Evolutionary conservation across 2,797 vertebrate genomes (phyloP).

Genomic region (Craterocephalus amniculus): DNA sequence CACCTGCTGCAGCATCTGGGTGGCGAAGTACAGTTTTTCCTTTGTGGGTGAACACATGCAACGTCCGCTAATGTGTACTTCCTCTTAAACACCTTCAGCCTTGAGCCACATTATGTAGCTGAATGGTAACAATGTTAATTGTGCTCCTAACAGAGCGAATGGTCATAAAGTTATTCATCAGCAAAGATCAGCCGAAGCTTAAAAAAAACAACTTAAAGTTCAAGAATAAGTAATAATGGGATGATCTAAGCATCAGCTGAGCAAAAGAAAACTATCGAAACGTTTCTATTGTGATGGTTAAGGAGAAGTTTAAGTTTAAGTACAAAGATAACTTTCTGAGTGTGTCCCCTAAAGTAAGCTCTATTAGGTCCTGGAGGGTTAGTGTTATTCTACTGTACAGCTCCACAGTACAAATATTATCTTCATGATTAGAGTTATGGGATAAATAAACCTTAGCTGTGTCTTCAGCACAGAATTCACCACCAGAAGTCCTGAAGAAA

Average conservation of each 20-base stretch:
- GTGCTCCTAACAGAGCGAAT: not conserved
- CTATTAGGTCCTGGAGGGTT: not conserved
- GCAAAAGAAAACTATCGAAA: too few species aligned
- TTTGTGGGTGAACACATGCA: not conserved
- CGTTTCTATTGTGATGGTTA: not conserved
- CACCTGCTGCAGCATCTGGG: too few species aligned
- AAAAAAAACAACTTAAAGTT: too few species aligned
- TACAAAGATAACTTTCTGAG: not conserved
- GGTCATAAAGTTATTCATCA: too few species aligned
- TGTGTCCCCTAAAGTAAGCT: not conserved
- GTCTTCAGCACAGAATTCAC: not conserved
- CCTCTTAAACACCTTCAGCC: too few species aligned
- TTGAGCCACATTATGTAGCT: not conserved
- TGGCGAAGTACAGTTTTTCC: too few species aligned
- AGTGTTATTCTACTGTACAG: not conserved
- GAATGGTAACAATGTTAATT: not conserved
- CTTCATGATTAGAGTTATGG: too few species aligned
- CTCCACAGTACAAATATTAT: not conserved
- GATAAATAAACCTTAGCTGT: not conserved
- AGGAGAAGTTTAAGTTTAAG: not conserved
- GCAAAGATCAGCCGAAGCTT: too few species aligned
- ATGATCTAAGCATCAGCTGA: too few species aligned
- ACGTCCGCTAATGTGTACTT: too few species aligned
- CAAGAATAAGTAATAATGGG: too few species aligned
- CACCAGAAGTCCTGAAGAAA: not conserved